Base-by-base conservation (phyloP, 2,888 invertebrate genomes). In the Erebia palarica region DNA sequence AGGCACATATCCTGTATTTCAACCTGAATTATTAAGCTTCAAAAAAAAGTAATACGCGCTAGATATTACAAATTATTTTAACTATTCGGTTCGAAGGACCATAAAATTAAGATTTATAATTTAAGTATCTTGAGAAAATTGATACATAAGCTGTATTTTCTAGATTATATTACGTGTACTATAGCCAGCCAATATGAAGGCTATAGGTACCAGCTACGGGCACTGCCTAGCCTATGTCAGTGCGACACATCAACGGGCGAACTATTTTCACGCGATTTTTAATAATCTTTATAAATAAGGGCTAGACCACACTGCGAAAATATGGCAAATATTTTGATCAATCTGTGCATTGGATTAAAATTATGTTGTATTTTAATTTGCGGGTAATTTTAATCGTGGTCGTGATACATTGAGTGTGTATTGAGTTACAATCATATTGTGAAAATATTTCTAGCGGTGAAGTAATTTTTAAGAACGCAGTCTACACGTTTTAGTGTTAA, bases 401-500 rank as follows among this genome's bases (percentile, higher is more conserved):
- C 21, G 21, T 21, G 21, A 21, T 21, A 21, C 21, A 21, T 21
- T 1, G 1, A 3, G 2, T 27, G 47, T 47, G 1, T 47, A 13
- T 13, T 13, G 4, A 47, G 47, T 2, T 13, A 47, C 13, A 47
- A 47, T 47, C 2, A 10, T 18, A 10, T 9, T 10, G 55, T 11
- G 10, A 18, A 18, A 55, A 10, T 55, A 55, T 55, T 55, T 55
- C 8, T 16, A 55, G 55, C 18, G 51, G 2, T 60, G 42, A 44
- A 11, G 44, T 61, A 44, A 44, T 18, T 44, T 18, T 18, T 11
- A n/a, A 61, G 18, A 61, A 61, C 13, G 42, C 61, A 61, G 44
- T 61, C 44, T 44, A 61, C 61, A 61, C 61, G 61, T 61, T 61
- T 61, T 61, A 61, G 61, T 61, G 61, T 61, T 44, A 8, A 44